Conservation (phyloP, 2,888 invertebrate genomes). For the Acrocera orbiculus region DNA sequence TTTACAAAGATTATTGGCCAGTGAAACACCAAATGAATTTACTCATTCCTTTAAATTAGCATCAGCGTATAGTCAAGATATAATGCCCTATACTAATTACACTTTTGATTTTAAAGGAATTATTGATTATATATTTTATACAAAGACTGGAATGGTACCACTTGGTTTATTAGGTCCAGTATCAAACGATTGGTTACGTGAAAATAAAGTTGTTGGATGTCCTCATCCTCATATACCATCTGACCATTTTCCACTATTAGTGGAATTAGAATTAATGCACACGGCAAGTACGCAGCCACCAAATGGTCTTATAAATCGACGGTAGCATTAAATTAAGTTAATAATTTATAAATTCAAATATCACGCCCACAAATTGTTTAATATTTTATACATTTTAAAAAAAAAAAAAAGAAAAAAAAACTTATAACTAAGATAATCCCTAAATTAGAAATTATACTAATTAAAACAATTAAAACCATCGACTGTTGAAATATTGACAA, state of each 20-base stretch:
- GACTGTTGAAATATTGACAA: too few species aligned
- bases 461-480: too few species aligned
- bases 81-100: constrained; percentile 97
- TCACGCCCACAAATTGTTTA: too few species aligned
- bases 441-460: too few species aligned
- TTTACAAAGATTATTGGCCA: constrained; percentile 73
- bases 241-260: constrained; percentile 83
- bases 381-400: too few species aligned
- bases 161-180: constrained; percentile 88
- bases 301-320: constrained; percentile 68
- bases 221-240: constrained; percentile 96
- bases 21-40: constrained; percentile 79
- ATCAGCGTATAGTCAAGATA: constrained; percentile 85
- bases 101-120: constrained; percentile 99
- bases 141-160: constrained; percentile 87
- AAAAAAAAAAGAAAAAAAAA: too few species aligned
- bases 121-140: constrained; percentile 99
- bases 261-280: constrained; percentile 78
- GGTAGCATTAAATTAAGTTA: constrained; percentile 47
- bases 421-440: too few species aligned
- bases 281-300: constrained; percentile 48
- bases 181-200: constrained; percentile 81
- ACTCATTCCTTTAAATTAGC: constrained; percentile 92
- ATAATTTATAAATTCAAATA: too few species aligned
- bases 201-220: constrained; percentile 94